These are phyloP conservation scores for Cromileptes altivelis DNA, from an alignment of 2,113 vertebrate genomes.

Conservation along the genomic window DNA sequence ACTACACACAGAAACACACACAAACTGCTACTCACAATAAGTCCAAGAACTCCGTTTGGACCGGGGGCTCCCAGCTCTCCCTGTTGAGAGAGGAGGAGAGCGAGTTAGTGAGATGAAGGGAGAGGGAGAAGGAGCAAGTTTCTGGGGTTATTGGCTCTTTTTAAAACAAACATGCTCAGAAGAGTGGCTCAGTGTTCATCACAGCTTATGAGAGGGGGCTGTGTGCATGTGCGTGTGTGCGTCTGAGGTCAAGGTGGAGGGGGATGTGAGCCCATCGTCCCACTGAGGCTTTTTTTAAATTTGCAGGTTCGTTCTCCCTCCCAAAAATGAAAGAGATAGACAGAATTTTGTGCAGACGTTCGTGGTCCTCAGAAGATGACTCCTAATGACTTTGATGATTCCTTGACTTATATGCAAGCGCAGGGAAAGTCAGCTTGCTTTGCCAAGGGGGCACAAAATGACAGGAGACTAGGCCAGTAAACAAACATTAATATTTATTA, in stretches of 20 bases:
- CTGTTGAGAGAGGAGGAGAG: slow-evolving; percentile 82
- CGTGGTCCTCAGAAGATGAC: not conserved
- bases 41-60: slow-evolving; percentile 94
- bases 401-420: not conserved
- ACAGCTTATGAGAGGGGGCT: slow-evolving; percentile 62
- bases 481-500: too few relatives aligned
- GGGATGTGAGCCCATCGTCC: slow-evolving; percentile 48
- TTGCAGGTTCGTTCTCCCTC: slow-evolving; percentile 24
- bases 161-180: slow-evolving; percentile 82
- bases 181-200: slow-evolving; percentile 81
- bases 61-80: slow-evolving; percentile 95
- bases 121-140: slow-evolving; percentile 81
- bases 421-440: too few relatives aligned
- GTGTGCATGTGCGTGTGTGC: slow-evolving; percentile 44
- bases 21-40: slow-evolving; percentile 92
- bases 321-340: slow-evolving; percentile 13
- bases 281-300: slow-evolving; percentile 43
- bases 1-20: slow-evolving; percentile 12
- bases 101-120: slow-evolving; percentile 79
- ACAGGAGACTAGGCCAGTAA: too few relatives aligned
- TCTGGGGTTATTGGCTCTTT: slow-evolving; percentile 78
- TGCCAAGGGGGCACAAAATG: too few relatives aligned
- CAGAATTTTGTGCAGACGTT: not conserved
- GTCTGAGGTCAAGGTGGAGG: slow-evolving; percentile 51
- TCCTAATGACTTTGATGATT: not conserved